phyloP scores from a whole-genome alignment of 2,888 invertebrate species.

The Dolomedes plantarius region DNA sequence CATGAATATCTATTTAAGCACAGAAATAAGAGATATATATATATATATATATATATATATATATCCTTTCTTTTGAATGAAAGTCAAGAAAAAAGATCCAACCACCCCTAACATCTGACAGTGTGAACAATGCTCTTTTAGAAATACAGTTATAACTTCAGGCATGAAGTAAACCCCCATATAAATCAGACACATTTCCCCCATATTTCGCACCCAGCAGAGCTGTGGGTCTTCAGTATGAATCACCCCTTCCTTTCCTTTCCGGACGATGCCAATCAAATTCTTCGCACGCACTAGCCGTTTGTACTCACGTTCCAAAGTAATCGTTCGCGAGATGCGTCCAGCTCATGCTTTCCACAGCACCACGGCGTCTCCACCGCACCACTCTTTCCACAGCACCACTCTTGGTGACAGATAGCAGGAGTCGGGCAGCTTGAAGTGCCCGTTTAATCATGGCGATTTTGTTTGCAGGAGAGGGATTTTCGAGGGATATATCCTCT shows the following conservation, averaged over 20 bases:
- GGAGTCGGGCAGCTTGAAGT: neutral
- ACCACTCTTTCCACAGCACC: no score
- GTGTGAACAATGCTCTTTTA: no score
- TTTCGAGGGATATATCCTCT: neutral
- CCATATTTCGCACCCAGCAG: neutral
- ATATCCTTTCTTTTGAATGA: no score
- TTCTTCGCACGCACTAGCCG: neutral
- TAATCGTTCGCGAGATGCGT: conserved; percentile 1
- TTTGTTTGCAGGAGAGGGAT: conserved; percentile 3
- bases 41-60: no score
- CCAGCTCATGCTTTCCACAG: neutral
- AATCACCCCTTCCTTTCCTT: neutral
- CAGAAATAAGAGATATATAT: no score
- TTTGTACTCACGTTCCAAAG: conserved; percentile 12
- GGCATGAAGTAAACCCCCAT: neutral
- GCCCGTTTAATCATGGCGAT: neutral
- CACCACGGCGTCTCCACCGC: no score
- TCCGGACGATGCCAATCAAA: neutral
- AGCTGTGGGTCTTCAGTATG: neutral
- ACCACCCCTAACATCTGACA: no score
- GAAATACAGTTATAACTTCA: no score
- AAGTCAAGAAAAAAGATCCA: no score
- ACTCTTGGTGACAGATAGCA: conserved; percentile 5
- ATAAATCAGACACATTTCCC: neutral
- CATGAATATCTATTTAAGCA: no score